Evolutionary conservation across 2,113 vertebrate species (phyloP).

Genomic region (Trichomycterus rosablanca): DNA sequence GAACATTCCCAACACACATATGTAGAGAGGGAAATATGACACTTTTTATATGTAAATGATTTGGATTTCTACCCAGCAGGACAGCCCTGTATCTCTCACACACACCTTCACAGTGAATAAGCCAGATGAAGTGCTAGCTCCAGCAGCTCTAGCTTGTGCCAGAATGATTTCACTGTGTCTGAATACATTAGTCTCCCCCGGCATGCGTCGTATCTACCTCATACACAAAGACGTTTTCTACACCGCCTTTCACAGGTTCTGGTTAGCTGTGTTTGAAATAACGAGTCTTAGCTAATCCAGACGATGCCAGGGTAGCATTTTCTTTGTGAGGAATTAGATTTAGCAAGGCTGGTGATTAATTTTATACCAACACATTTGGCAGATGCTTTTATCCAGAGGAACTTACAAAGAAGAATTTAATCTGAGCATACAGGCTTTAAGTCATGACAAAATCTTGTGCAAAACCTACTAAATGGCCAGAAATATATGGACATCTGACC

Average conservation of each 20-base stretch:
- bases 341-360: not conserved
- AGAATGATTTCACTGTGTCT: slow-evolving; percentile 26
- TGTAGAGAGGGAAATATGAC: too few relatives aligned
- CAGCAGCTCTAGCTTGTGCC: slow-evolving; percentile 21
- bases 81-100: not conserved
- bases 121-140: too few relatives aligned
- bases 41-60: too few relatives aligned
- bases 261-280: slow-evolving; percentile 11
- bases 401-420: too few relatives aligned
- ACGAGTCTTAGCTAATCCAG: slow-evolving; percentile 1
- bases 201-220: slow-evolving; percentile 13
- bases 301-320: not conserved
- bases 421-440: too few relatives aligned
- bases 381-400: too few relatives aligned
- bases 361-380: not conserved
- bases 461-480: too few relatives aligned
- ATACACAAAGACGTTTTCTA: not conserved
- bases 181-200: slow-evolving; percentile 28
- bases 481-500: too few relatives aligned
- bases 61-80: too few relatives aligned
- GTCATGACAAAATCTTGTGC: too few relatives aligned
- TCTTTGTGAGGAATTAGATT: slow-evolving; percentile 2
- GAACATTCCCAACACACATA: too few relatives aligned
- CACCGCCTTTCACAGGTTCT: not conserved
- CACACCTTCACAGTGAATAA: too few relatives aligned